Evolutionary conservation across 1,140 invertebrate species (phyloP).

Genomic region (Macrobrachium rosenbergii): DNA sequence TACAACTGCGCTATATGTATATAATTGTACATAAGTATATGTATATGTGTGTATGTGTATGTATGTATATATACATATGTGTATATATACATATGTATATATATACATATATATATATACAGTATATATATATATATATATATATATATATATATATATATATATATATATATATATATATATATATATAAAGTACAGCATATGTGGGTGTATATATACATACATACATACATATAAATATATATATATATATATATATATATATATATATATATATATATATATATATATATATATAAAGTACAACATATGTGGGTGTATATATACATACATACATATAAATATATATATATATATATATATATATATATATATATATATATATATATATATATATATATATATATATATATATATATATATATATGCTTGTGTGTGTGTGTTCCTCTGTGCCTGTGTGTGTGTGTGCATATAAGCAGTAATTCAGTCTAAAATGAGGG

Average conservation of each 20-base stretch:
- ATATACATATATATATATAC: background rate
- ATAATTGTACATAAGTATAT: too few species aligned
- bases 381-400: constrained; percentile 18
- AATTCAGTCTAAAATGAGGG: too few species aligned
- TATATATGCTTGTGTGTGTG: too few species aligned
- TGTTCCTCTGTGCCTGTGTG: too few species aligned
- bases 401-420: too few species aligned
- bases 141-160: constrained; percentile 34
- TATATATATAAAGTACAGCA: constrained; percentile 17
- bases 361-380: constrained; percentile 30
- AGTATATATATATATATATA: constrained; percentile 7
- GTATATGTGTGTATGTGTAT: background rate
- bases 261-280: constrained; percentile 34
- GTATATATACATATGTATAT: background rate
- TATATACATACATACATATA: too few species aligned
- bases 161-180: constrained; percentile 28
- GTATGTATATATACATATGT: background rate
- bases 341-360: too few species aligned
- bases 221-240: constrained; percentile 16
- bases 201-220: background rate
- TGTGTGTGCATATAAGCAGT: too few species aligned
- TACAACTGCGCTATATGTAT: background rate
- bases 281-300: constrained; percentile 22
- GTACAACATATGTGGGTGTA: too few species aligned
- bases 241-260: constrained; percentile 34